These are phyloP conservation scores for Bombus polaris DNA, from an alignment of 1,140 invertebrate species.

Conservation along the genomic window DNA sequence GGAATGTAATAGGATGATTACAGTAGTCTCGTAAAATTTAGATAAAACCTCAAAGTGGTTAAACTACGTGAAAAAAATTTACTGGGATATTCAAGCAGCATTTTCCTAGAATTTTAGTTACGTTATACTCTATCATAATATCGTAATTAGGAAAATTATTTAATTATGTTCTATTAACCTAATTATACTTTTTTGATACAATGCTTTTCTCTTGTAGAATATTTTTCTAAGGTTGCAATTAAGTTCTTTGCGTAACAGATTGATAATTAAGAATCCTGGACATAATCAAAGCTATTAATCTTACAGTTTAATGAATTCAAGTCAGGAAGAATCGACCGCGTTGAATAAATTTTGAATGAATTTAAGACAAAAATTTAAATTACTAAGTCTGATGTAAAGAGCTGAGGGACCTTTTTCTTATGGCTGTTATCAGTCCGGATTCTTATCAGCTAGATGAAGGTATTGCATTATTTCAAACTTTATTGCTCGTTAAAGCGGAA, in stretches of 20 bases:
- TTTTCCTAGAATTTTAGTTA: background rate
- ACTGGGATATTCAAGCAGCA: background rate
- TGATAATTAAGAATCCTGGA: background rate
- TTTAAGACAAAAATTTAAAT: background rate
- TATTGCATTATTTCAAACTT: slow-evolving; percentile 22
- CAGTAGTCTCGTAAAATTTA: background rate
- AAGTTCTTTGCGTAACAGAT: background rate
- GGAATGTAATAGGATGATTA: slow-evolving; percentile 5
- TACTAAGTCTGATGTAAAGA: background rate
- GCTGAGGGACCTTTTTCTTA: background rate
- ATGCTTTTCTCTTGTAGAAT: background rate
- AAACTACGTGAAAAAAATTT: background rate
- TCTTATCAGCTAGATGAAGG: background rate
- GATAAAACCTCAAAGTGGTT: background rate
- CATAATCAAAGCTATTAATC: background rate
- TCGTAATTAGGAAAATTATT: background rate
- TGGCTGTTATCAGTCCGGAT: background rate
- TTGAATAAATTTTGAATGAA: background rate
- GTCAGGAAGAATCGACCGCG: background rate
- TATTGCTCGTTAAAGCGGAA: background rate
- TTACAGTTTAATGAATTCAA: background rate
- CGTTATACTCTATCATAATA: background rate
- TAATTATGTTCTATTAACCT: background rate
- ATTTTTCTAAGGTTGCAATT: background rate
- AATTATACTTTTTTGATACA: background rate